Evolutionary conservation across 1,140 invertebrate genomes (phyloP).

Genomic region (Drosophila mayri): DNA sequence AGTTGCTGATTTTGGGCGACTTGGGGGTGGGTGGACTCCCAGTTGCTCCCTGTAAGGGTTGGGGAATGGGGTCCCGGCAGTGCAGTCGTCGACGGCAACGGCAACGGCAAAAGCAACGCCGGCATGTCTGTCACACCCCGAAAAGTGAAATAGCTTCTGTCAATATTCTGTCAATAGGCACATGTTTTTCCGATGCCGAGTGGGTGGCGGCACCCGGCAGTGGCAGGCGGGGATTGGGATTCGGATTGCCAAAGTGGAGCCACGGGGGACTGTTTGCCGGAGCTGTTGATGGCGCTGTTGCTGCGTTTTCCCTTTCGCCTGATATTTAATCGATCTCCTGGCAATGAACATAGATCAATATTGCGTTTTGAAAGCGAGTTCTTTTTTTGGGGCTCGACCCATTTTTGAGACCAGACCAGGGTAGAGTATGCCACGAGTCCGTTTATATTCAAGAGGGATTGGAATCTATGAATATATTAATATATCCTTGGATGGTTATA

Average conservation of each 20-base stretch:
- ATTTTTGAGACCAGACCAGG: slow-evolving; percentile 13
- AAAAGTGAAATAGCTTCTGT: slow-evolving; percentile 84
- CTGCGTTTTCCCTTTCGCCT: slow-evolving; percentile 62
- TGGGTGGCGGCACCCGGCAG: slow-evolving; percentile 23
- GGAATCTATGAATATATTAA: too few relatives aligned
- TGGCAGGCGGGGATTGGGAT: slow-evolving; percentile 23
- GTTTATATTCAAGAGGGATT: not conserved
- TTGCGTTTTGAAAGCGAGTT: slow-evolving; percentile 36
- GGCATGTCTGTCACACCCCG: slow-evolving; percentile 69
- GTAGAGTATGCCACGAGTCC: not conserved
- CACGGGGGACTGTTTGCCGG: slow-evolving; percentile 12
- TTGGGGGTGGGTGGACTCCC: not conserved
- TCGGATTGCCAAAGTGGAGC: slow-evolving; percentile 33
- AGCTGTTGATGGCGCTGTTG: slow-evolving; percentile 24
- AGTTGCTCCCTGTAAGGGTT: not conserved
- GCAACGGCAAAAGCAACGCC: slow-evolving; percentile 43
- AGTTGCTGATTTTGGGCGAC: slow-evolving; percentile 45
- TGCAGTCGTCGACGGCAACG: slow-evolving; percentile 46
- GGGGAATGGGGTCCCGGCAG: slow-evolving; percentile 5
- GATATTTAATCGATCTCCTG: slow-evolving; percentile 69
- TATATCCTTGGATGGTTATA: not conserved
- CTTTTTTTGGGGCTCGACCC: slow-evolving; percentile 35
- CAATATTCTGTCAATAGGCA: slow-evolving; percentile 84
- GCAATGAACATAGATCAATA: slow-evolving; percentile 45
- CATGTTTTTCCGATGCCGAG: slow-evolving; percentile 67